Conservation (phyloP, 2,113 vertebrate genomes). For the Danio rerio region DNA sequence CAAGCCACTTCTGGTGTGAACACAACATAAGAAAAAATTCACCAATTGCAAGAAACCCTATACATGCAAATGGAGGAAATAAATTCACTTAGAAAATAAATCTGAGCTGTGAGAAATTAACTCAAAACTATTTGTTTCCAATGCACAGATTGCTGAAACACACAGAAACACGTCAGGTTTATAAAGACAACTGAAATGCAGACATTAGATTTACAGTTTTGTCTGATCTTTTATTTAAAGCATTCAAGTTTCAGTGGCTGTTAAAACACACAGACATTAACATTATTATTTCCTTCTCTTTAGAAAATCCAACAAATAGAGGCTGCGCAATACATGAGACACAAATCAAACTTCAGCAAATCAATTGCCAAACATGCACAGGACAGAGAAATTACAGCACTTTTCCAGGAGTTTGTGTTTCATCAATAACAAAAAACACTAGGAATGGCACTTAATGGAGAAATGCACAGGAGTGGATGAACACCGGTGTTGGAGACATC, state of each 20-base stretch:
- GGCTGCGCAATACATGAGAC: not conserved
- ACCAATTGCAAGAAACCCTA: too few relatives aligned
- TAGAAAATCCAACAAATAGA: not conserved
- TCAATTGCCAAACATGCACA: not conserved
- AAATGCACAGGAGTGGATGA: not conserved
- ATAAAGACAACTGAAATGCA: not conserved
- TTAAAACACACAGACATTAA: not conserved
- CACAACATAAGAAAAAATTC: too few relatives aligned
- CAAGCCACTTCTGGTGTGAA: too few relatives aligned
- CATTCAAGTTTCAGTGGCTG: not conserved
- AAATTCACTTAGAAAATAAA: too few relatives aligned
- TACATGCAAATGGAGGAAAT: too few relatives aligned
- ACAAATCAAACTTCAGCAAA: not conserved
- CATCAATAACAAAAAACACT: not conserved
- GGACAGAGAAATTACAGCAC: not conserved
- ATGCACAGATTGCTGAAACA: too few relatives aligned
- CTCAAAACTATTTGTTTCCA: too few relatives aligned
- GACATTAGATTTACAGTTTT: not conserved
- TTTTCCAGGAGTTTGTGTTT: not conserved
- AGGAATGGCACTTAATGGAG: not conserved
- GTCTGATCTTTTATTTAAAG: slow-evolving; percentile 6
- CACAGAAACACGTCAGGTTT: too few relatives aligned
- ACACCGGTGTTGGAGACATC: not conserved
- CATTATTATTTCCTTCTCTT: not conserved
- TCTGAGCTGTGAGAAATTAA: too few relatives aligned